Base-by-base conservation (phyloP, 2,113 vertebrate species). In the Ailuropoda melanoleuca region DNA sequence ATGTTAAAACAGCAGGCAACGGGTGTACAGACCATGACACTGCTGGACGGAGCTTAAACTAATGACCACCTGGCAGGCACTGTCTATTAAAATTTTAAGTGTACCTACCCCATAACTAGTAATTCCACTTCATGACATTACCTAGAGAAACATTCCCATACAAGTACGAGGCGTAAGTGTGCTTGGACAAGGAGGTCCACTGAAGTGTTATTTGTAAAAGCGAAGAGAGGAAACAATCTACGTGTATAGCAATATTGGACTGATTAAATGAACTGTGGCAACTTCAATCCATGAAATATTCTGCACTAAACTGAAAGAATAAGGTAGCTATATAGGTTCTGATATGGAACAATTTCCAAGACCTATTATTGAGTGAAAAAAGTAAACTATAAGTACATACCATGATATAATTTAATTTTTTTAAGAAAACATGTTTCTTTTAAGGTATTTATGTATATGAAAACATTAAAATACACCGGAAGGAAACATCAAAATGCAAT, bases 311-410 rank as follows among this genome's bases (percentile, higher is more conserved):
- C 0, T 19, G 8, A 92, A 94, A 85, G 64, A 85, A 55, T 1
- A 9, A 88, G 26, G 17, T 29, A 15, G 39, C 11, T 21, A 26
- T 53, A 10, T 4, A 70, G 39, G 24, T 39, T 72, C 60, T 56
- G 7, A 64, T 31, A 2, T 31, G 34, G 48, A 90, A 80, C 46
- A 56, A 94, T 62, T 96, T 66, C 92, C 26, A 94, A 94, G 64
- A 81, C 50, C 55, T 75, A 50, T 26, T 60, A 78, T 0, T 74
- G 8, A 78, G 58, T 72, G 31, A 78, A 88, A 92, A 78, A 80
- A 75, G 26, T 15, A 37, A 83, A 78, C 8, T 93, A 23, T 48
- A 87, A 78, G 19, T 14, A 77, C 24, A 34, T 11, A 66, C 10
- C 72, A 62, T 5, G 19, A 53, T 26, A 72, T 17, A 68, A 94